These are phyloP conservation scores for Autographa gamma DNA, from an alignment of 2,888 invertebrate species.

Conservation along the genomic window DNA sequence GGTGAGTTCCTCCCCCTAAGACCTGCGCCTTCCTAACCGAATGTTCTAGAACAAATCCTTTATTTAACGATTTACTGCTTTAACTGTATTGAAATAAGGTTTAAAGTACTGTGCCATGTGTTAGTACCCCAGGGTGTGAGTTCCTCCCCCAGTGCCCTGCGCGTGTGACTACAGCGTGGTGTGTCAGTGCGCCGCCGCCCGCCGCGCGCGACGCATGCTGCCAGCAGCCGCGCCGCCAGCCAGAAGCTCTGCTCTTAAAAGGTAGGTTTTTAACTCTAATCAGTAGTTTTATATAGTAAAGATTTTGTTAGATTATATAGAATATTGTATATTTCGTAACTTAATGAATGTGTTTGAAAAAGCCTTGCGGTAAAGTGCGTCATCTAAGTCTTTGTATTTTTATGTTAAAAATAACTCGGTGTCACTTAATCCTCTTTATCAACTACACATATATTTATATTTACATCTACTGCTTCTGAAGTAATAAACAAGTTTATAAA, in stretches of 20 bases:
- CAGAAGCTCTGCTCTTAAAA: background rate
- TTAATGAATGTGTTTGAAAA: too few species aligned
- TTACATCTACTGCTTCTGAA: too few species aligned
- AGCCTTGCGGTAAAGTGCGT: too few species aligned
- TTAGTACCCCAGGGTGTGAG: too few species aligned
- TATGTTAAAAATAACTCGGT: too few species aligned
- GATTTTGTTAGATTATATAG: background rate
- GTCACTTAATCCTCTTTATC: too few species aligned
- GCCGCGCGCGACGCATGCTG: background rate
- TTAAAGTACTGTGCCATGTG: background rate
- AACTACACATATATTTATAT: too few species aligned
- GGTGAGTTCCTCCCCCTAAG: too few species aligned
- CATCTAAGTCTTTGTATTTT: too few species aligned
- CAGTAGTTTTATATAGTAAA: background rate
- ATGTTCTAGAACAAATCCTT: background rate
- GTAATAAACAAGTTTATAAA: too few species aligned
- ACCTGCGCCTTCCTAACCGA: background rate
- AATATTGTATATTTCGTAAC: too few species aligned
- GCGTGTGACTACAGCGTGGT: background rate
- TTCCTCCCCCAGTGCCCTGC: slow-evolving; percentile 5
- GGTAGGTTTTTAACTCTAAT: background rate
- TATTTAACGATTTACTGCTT: background rate
- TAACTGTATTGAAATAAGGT: too few species aligned
- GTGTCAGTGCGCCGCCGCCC: slow-evolving; percentile 15
- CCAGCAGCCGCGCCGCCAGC: background rate